These are phyloP conservation scores for Kryptopterus vitreolus DNA, from an alignment of 2,797 vertebrate species.

Conservation along the genomic window DNA sequence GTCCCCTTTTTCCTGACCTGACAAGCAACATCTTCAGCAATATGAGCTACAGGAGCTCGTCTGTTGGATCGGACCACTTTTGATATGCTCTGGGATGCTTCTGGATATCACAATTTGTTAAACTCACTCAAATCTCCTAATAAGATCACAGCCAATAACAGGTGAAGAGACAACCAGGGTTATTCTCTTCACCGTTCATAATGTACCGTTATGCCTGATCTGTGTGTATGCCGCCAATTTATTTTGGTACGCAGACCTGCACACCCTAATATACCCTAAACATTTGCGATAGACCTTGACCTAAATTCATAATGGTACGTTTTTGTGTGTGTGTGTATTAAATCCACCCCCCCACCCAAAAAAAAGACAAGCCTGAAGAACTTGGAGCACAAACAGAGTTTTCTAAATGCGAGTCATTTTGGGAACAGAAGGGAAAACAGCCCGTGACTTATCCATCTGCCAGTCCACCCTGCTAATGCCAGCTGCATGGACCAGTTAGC, in stretches of 20 bases:
- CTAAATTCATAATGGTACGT: constrained; percentile 20
- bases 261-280: background rate
- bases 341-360: no score
- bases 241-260: background rate
- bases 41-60: no score
- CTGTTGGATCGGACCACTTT: no score
- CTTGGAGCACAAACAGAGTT: constrained; percentile 17
- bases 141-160: no score
- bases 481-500: constrained; percentile 47
- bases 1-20: no score
- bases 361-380: background rate
- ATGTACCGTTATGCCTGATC: no score
- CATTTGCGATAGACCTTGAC: background rate
- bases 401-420: constrained; percentile 32
- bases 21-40: no score
- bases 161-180: no score
- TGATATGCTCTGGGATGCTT: no score
- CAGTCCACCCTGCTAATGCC: constrained; percentile 41
- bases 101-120: no score
- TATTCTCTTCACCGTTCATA: no score
- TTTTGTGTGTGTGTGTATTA: background rate
- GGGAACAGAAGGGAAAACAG: constrained; percentile 40
- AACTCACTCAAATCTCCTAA: no score
- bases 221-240: background rate
- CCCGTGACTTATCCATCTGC: constrained; percentile 49